These are phyloP conservation scores for Brenthis hecate DNA, from an alignment of 2,888 invertebrate species.

Conservation along the genomic window DNA sequence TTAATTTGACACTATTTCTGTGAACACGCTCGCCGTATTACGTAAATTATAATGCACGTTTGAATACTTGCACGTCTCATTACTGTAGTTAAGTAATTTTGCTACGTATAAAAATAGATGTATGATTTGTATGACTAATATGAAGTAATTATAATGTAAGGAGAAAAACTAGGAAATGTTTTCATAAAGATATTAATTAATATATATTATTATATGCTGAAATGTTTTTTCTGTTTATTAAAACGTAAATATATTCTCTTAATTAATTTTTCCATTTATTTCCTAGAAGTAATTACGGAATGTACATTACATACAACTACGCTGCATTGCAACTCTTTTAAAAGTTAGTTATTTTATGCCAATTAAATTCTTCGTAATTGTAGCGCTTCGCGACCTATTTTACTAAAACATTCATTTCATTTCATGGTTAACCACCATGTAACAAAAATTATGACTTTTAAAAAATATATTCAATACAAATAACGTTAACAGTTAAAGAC, in stretches of 20 bases:
- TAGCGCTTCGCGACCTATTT: background rate
- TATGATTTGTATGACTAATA: slow-evolving; percentile 3
- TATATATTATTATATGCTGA: too few species aligned
- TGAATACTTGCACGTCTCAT: slow-evolving; percentile 24
- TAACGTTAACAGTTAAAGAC: too few species aligned
- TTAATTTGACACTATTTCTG: slow-evolving; percentile 52
- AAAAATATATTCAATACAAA: too few species aligned
- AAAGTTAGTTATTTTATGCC: background rate
- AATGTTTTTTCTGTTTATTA: too few species aligned
- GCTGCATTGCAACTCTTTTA: background rate
- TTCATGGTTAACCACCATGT: too few species aligned
- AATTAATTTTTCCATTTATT: too few species aligned
- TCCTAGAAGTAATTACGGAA: too few species aligned
- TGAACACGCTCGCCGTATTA: slow-evolving; percentile 33
- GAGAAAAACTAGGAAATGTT: too few species aligned
- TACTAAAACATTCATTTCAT: slow-evolving; percentile 5
- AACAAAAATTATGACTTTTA: too few species aligned
- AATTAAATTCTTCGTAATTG: background rate
- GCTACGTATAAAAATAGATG: background rate
- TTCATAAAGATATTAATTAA: too few species aligned
- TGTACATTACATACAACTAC: too few species aligned
- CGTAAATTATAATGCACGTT: slow-evolving; percentile 33
- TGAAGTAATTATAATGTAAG: background rate
- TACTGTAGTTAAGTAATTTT: slow-evolving; percentile 14
- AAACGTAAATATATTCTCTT: too few species aligned